Base-by-base conservation (phyloP, 2,888 invertebrate species). In the Spodoptera littoralis region DNA sequence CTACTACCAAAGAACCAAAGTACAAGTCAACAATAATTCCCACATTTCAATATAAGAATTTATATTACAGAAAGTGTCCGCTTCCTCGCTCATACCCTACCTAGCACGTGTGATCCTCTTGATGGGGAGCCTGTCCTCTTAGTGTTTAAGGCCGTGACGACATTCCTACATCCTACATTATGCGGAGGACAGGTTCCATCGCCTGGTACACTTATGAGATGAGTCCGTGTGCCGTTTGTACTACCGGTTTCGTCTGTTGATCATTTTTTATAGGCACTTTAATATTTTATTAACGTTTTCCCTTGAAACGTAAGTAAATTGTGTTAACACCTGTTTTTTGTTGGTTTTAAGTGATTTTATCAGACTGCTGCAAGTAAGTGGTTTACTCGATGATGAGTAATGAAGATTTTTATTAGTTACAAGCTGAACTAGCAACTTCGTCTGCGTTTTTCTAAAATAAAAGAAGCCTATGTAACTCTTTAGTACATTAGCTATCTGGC, bases 141-240 rank as follows among this genome's bases (percentile, higher is more conserved):
- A 60, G 67, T 42, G 70, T 65, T 58, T 66, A 73, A 70, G 70
- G 64, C 59, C 69, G 51, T 67, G 68, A 60, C 73, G 52, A 41
- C 80, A 82, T 82, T 82, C 81, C 71, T 70, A 67, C 76, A 79
- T 68, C 72, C 27, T 27, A 36, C 36, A 75, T 71, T 70, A 79
- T 70, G 72, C 72, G 55, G 57, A 63, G 44, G 61, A 81, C 83
- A 73, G 75, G 83, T 82, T 81, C 66, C 60, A 12, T 48, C 79
- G 74, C 76, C 80, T 74, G 74, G 78, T 77, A 76, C 67, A 80
- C 79, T 81, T 79, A 44, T 50, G 27, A 56, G 79, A 64, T 69
- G 81, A 73, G 60, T 75, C 81, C 79, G 69, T 78, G 60, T 74
- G 59, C 80, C 59, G 43, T 73, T 63, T 61, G 45, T 11, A 24